These are phyloP conservation scores for Aphodius sticticus DNA, from an alignment of 2,888 invertebrate genomes.

Conservation along the genomic window DNA sequence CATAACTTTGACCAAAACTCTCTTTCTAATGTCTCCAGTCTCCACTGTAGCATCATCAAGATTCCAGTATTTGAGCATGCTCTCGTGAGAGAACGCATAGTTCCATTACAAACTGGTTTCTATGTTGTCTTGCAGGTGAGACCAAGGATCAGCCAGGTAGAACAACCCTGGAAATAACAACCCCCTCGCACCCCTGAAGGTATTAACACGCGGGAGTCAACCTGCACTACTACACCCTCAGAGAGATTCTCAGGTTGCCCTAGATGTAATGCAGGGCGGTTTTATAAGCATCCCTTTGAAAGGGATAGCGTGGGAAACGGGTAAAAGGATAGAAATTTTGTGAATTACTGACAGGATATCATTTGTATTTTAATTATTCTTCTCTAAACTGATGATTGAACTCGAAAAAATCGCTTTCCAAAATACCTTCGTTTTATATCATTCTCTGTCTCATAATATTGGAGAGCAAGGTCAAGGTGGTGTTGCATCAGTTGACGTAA, in stretches of 20 bases:
- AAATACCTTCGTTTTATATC: too few relatives aligned
- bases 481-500: background rate
- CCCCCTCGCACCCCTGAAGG: background rate
- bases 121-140: background rate
- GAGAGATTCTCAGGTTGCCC: background rate
- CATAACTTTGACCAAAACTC: too few relatives aligned
- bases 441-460: background rate
- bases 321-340: background rate
- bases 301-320: background rate
- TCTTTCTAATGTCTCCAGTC: background rate
- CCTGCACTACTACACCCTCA: background rate
- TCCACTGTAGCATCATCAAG: background rate
- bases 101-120: background rate
- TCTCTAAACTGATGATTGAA: too few relatives aligned
- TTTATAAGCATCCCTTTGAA: background rate
- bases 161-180: background rate
- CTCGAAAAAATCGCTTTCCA: too few relatives aligned
- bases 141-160: background rate
- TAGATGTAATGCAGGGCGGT: background rate
- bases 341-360: background rate
- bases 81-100: background rate
- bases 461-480: background rate
- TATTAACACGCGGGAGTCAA: background rate
- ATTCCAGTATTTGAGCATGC: background rate
- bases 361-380: too few relatives aligned